Evolutionary conservation across 2,888 invertebrate species (phyloP).

Genomic region (Pemphredon lugubris): DNA sequence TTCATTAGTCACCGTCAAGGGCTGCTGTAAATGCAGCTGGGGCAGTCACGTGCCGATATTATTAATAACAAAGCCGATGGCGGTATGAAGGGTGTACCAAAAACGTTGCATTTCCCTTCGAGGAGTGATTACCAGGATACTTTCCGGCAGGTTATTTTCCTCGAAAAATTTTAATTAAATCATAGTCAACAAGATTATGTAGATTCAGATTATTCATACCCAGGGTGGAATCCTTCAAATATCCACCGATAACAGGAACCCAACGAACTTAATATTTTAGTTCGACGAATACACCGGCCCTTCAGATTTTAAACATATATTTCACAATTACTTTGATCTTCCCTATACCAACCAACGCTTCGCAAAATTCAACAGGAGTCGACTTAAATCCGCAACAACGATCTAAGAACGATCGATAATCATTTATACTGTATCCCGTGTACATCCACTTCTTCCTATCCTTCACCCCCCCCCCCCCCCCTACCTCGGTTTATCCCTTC

Average conservation of each 20-base stretch:
- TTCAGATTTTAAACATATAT: too few relatives aligned
- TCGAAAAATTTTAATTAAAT: too few relatives aligned
- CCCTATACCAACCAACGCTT: not conserved
- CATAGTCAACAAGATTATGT: too few relatives aligned
- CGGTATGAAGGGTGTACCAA: conserved; percentile 5
- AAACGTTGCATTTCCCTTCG: not conserved
- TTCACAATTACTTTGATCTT: not conserved
- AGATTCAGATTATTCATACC: too few relatives aligned
- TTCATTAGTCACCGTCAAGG: conserved; percentile 71
- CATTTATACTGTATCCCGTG: not conserved
- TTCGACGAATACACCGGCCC: too few relatives aligned
- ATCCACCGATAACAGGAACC: too few relatives aligned
- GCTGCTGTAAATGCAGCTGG: conserved; percentile 61
- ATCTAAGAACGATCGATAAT: not conserved
- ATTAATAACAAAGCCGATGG: conserved; percentile 66
- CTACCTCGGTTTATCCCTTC: not conserved
- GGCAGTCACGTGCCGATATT: conserved; percentile 65
- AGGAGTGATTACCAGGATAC: not conserved
- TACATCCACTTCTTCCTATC: too few relatives aligned
- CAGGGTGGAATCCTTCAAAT: too few relatives aligned
- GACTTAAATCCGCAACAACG: not conserved
- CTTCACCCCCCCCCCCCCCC: too few relatives aligned
- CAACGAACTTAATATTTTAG: too few relatives aligned
- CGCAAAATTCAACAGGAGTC: not conserved
- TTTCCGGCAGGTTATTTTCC: too few relatives aligned